Percentiles rank a stretch among this genome's conserved stretches.
Evolutionary conservation across 2,113 vertebrate genomes (phyloP).

Genomic region (Ptyas mucosa): DNA sequence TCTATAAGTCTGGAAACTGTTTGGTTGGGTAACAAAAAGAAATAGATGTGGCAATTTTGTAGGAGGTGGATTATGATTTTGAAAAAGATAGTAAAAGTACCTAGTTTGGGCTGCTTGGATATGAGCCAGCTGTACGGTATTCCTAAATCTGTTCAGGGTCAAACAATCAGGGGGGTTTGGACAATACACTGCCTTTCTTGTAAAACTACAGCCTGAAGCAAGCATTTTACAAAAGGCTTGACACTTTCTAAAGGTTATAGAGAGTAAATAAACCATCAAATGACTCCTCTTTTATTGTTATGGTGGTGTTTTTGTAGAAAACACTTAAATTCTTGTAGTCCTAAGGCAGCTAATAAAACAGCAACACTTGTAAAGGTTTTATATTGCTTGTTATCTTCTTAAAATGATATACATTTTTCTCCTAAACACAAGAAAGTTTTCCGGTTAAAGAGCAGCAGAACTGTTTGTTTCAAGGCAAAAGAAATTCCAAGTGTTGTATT

Average conservation of each 20-base stretch:
- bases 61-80: constrained; percentile 69
- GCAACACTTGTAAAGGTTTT: constrained; percentile 72
- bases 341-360: constrained; percentile 85
- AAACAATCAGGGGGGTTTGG: constrained; percentile 72
- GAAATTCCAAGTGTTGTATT: constrained; percentile 24
- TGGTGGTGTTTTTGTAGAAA: constrained; percentile 72
- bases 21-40: constrained; percentile 64
- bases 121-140: constrained; percentile 68
- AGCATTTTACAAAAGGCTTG: constrained; percentile 78
- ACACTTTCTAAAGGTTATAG: constrained; percentile 90
- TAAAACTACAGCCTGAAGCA: constrained; percentile 87
- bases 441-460: constrained; percentile 38
- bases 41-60: constrained; percentile 65
- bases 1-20: constrained; percentile 43
- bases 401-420: constrained; percentile 54
- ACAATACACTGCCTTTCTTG: constrained; percentile 80
- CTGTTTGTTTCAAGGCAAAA: constrained; percentile 49
- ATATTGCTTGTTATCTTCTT: constrained; percentile 52
- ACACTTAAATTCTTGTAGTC: constrained; percentile 82
- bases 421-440: constrained; percentile 48
- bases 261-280: constrained; percentile 86
- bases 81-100: constrained; percentile 70
- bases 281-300: constrained; percentile 91
- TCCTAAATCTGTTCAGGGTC: constrained; percentile 83
- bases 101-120: constrained; percentile 69